Evolutionary conservation across 1,140 invertebrate genomes (phyloP).

Genomic region (Forficula auricularia): DNA sequence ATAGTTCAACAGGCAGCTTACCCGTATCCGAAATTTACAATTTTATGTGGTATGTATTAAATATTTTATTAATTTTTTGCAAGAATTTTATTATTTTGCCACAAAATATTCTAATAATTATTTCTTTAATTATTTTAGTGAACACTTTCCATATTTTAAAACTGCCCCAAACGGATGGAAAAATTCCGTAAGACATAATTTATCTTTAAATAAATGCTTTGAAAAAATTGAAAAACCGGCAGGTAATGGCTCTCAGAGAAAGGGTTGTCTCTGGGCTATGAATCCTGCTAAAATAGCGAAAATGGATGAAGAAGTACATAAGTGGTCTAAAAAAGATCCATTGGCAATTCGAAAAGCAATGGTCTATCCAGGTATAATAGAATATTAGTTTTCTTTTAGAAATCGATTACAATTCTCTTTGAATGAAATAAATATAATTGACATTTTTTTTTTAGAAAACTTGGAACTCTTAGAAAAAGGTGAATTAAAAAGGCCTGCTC

Average conservation of each 20-base stretch:
- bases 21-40: constrained; percentile 97
- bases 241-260: constrained; percentile 60
- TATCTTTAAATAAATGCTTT: constrained; percentile 93
- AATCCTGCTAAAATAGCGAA: constrained; percentile 85
- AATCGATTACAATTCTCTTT: constrained; percentile 8
- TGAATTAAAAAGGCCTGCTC: constrained; percentile 54
- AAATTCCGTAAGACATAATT: constrained; percentile 89
- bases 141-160: constrained; percentile 95
- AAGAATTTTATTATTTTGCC: background rate
- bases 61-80: background rate
- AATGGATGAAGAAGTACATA: constrained; percentile 94
- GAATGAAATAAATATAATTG: constrained; percentile 6
- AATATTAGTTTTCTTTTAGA: no score
- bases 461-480: constrained; percentile 63
- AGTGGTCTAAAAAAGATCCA: constrained; percentile 89
- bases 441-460: constrained; percentile 39
- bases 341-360: constrained; percentile 68
- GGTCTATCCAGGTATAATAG: constrained; percentile 74
- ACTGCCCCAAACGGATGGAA: constrained; percentile 95
- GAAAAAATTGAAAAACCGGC: constrained; percentile 90
- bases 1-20: constrained; percentile 79
- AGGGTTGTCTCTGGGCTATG: constrained; percentile 90
- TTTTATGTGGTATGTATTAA: constrained; percentile 78
- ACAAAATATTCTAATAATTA: background rate
- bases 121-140: constrained; percentile 41